Base-by-base conservation (phyloP, 1,140 invertebrate species). In the Onthophagus taurus region DNA sequence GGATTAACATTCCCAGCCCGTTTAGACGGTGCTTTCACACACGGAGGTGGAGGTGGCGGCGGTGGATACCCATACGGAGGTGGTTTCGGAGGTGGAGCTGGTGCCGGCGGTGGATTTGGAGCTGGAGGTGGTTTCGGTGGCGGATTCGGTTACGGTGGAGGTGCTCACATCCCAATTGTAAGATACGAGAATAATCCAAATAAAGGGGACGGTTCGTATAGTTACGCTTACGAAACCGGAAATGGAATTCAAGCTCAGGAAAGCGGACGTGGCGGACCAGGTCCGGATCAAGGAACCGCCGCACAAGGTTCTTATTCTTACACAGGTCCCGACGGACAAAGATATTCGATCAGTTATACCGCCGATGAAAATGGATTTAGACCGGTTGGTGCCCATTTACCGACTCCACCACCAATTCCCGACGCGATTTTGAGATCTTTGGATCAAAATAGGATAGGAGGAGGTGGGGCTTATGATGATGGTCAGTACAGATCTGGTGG, bases 361-460 rank as follows among this genome's bases (percentile, higher is more conserved):
- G 77, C 77, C 14, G 77, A 79, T 53, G 76, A 79, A 53, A 76
- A 78, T 44, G 77, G 75, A 6, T 77, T 68, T 65, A 71, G 74
- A 42, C 72, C 74, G 0, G 63, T 63, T 26, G 75, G 76, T 13
- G 77, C 72, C 26, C 77, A 80, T 68, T 56, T 82, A 9, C 80
- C 80, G 6, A 78, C 75, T 2, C 72, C 77, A 12, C 79, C 78
- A 31, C 77, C 78, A 36, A 74, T 80, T 19, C 78, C 78, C 26
- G 69, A 69, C 44, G 76, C 73, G 44, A 80, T 82, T 45, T 70
- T 72, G 50, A 69, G 71, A 51, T 74, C 75, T 11, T 58, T 81
- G 14, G 77, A 75, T 29, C 78, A 73, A 52, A 64, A 78, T 45
- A 72, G 72, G 38, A 35, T 45, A 1, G 55, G 62, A 55, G 54